Conservation (phyloP, 2,888 invertebrate genomes). For the Tenthredo notha region DNA sequence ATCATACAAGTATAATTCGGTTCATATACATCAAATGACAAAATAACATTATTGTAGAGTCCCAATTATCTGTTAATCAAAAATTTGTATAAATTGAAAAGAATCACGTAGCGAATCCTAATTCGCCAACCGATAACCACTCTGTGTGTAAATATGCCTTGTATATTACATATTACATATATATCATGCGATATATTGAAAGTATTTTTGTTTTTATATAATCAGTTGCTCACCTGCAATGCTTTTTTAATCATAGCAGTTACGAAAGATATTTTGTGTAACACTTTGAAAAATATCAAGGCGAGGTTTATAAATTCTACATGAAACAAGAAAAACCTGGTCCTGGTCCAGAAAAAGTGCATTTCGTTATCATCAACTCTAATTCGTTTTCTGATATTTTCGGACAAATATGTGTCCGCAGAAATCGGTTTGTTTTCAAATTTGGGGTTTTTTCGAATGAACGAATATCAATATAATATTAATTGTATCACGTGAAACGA, state of each 20-base stretch:
- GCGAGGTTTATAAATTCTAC: background rate
- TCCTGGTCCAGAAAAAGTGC: background rate
- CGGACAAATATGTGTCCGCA: background rate
- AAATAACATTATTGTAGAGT: background rate
- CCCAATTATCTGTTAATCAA: background rate
- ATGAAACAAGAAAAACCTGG: background rate
- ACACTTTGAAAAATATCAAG: background rate
- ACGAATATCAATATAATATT: background rate
- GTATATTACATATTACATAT: background rate
- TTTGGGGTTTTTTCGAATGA: background rate
- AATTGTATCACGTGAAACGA: background rate
- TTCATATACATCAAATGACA: background rate
- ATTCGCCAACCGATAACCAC: background rate
- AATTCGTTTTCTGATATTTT: background rate
- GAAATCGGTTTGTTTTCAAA: background rate
- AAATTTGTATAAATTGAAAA: background rate
- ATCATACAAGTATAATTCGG: background rate
- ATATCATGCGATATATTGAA: background rate
- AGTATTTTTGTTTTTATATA: slow-evolving; percentile 24
- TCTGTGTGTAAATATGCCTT: slow-evolving; percentile 16
- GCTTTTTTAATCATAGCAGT: slow-evolving; percentile 2
- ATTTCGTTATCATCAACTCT: background rate
- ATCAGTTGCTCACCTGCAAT: slow-evolving; percentile 46
- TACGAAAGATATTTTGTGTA: slow-evolving; percentile 35
- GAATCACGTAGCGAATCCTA: background rate